Conservation (phyloP, 2,797 vertebrate genomes). For the Rachycentron canadum region DNA sequence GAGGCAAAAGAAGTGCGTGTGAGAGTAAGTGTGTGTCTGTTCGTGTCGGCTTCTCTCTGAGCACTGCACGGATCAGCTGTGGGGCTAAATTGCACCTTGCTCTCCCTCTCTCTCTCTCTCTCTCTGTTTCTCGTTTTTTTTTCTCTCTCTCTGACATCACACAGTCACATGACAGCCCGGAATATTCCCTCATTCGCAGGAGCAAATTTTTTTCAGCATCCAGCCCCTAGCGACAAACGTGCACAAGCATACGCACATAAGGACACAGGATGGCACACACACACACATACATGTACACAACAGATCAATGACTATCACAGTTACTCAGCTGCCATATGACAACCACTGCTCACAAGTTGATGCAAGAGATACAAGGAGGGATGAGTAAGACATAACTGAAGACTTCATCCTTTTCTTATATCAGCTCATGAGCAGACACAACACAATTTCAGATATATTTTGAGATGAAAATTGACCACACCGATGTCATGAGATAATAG, state of each 20-base stretch:
- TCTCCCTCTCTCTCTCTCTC: conserved; percentile 55
- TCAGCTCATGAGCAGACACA: background rate
- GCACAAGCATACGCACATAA: conserved; percentile 45
- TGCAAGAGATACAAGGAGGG: conserved; percentile 42
- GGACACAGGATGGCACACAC: conserved; percentile 20
- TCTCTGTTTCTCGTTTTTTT: conserved; percentile 60
- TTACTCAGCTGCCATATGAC: conserved; percentile 55
- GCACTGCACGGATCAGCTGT: conserved; percentile 81
- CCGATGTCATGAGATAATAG: background rate
- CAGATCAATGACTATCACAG: conserved; percentile 59
- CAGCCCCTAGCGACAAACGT: conserved; percentile 69
- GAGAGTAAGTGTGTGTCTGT: conserved; percentile 66
- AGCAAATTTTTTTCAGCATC: conserved; percentile 63
- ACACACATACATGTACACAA: conserved; percentile 19
- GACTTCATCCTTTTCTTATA: conserved; percentile 29
- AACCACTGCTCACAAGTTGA: conserved; percentile 55
- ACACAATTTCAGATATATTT: background rate
- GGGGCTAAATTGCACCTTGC: conserved; percentile 82
- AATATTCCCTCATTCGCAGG: conserved; percentile 81
- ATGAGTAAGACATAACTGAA: conserved; percentile 34
- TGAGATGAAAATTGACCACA: background rate
- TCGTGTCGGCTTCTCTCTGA: conserved; percentile 78
- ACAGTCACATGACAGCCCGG: conserved; percentile 77
- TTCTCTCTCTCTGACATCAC: conserved; percentile 82
- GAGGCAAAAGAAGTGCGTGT: conserved; percentile 44